These are phyloP conservation scores for Anguilla pacifica DNA, from an alignment of 2,797 vertebrate species.

Conservation along the genomic window DNA sequence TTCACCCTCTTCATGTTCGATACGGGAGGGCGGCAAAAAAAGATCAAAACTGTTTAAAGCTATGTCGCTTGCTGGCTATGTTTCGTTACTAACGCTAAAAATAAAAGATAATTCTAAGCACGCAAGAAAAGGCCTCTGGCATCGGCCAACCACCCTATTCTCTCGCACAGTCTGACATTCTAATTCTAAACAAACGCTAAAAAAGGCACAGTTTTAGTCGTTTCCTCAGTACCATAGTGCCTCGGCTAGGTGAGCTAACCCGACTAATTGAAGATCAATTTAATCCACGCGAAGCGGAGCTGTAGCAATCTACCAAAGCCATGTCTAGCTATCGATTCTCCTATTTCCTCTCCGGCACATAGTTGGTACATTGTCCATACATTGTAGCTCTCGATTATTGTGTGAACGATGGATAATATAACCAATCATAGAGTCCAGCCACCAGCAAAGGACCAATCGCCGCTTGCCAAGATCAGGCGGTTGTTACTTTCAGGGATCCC, in stretches of 20 bases:
- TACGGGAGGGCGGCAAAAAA: neutral
- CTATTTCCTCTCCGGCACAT: neutral
- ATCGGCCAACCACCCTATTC: conserved; percentile 23
- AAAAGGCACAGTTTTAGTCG: conserved; percentile 63
- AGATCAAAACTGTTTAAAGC: conserved; percentile 9
- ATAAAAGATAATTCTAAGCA: conserved; percentile 19
- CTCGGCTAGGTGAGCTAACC: conserved; percentile 26
- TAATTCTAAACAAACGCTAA: conserved; percentile 34
- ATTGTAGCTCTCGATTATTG: conserved; percentile 29
- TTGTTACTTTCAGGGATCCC: neutral
- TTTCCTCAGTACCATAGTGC: conserved; percentile 65
- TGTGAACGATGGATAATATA: conserved; percentile 31
- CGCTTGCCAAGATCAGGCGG: neutral
- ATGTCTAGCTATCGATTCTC: conserved; percentile 7
- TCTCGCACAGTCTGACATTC: conserved; percentile 17
- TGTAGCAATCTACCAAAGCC: conserved; percentile 29
- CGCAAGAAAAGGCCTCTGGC: conserved; percentile 25
- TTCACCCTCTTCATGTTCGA: conserved; percentile 67
- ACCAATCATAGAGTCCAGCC: conserved; percentile 53
- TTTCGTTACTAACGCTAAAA: conserved; percentile 33
- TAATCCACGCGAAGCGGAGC: conserved; percentile 41
- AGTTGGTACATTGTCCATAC: conserved; percentile 18
- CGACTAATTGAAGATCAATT: conserved; percentile 26
- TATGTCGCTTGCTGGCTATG: neutral
- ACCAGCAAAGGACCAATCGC: conserved; percentile 52